phyloP scores from a whole-genome alignment of 2,113 vertebrate species.

The Phoenicopterus ruber region DNA sequence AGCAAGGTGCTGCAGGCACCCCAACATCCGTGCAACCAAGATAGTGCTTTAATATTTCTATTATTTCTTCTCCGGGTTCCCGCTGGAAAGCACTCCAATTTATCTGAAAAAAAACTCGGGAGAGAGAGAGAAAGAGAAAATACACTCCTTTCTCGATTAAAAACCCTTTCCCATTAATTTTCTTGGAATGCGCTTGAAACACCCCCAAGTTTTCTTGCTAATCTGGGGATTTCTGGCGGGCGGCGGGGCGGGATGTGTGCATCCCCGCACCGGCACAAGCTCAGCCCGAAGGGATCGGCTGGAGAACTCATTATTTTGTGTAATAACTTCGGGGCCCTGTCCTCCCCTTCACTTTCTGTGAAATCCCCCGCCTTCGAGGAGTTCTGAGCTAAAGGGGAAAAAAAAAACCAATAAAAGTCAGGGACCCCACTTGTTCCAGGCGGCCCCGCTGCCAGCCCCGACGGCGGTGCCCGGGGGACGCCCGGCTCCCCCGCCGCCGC shows the following conservation, averaged over 20 bases:
- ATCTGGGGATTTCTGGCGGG: background rate
- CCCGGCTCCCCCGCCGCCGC: background rate
- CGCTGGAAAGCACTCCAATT: background rate
- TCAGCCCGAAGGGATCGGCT: slow-evolving; percentile 4
- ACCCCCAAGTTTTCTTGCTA: background rate
- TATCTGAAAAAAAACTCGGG: background rate
- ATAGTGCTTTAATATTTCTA: background rate
- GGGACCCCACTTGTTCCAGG: background rate
- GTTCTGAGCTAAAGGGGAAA: background rate
- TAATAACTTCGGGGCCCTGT: slow-evolving; percentile 48
- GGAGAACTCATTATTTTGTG: slow-evolving; percentile 51
- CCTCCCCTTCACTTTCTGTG: background rate
- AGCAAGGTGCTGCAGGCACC: background rate
- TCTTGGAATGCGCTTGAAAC: background rate
- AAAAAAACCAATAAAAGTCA: background rate
- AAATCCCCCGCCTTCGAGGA: background rate
- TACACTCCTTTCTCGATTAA: background rate
- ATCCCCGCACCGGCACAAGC: background rate
- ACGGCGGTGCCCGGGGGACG: background rate
- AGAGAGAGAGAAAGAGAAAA: background rate
- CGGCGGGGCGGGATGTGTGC: background rate
- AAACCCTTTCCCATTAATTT: background rate
- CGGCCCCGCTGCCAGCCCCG: background rate
- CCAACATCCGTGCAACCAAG: background rate
- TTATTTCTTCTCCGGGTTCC: background rate